Evolutionary conservation across 2,888 invertebrate genomes (phyloP).

Genomic region (Agrypnus murinus): DNA sequence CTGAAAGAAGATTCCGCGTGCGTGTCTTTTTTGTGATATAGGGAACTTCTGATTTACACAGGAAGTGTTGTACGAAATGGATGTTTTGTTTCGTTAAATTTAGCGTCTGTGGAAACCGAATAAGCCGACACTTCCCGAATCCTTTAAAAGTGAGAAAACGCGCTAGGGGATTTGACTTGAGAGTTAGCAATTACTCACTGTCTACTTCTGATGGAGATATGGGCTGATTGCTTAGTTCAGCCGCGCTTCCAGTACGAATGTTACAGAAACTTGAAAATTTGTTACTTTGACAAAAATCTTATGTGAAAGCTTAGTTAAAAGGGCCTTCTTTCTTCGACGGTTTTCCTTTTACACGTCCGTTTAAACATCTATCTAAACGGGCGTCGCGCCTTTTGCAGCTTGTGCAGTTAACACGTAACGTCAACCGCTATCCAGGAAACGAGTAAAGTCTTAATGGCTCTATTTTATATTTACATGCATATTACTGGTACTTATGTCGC

Average conservation of each 20-base stretch:
- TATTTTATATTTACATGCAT: conserved; percentile 46
- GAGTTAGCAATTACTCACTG: conserved; percentile 67
- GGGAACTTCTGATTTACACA: conserved; percentile 21
- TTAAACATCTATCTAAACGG: background rate
- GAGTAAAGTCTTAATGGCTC: conserved; percentile 39
- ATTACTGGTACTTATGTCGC: conserved; percentile 35
- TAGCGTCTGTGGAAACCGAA: conserved; percentile 50
- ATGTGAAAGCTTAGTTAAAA: conserved; percentile 42
- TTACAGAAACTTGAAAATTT: conserved; percentile 56
- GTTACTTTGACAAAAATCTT: conserved; percentile 54
- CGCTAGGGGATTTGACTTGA: conserved; percentile 63
- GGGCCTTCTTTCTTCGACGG: conserved; percentile 2
- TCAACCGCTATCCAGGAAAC: conserved; percentile 27
- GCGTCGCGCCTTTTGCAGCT: conserved; percentile 1
- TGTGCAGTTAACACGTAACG: conserved; percentile 35
- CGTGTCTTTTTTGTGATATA: background rate
- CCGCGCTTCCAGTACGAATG: conserved; percentile 46
- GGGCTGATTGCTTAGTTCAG: conserved; percentile 57
- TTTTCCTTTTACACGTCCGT: conserved; percentile 24
- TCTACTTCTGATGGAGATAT: conserved; percentile 62
- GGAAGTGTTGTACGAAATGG: conserved; percentile 26
- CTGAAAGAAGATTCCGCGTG: too few relatives aligned
- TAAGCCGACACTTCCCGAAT: conserved; percentile 58
- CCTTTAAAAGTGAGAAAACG: conserved; percentile 64
- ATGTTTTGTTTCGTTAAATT: conserved; percentile 52